Evolutionary conservation across 2,797 vertebrate genomes (phyloP), one percentile per base, ranked within the genome.

Genomic region (Microctenopoma stevenorrisi): DNA sequence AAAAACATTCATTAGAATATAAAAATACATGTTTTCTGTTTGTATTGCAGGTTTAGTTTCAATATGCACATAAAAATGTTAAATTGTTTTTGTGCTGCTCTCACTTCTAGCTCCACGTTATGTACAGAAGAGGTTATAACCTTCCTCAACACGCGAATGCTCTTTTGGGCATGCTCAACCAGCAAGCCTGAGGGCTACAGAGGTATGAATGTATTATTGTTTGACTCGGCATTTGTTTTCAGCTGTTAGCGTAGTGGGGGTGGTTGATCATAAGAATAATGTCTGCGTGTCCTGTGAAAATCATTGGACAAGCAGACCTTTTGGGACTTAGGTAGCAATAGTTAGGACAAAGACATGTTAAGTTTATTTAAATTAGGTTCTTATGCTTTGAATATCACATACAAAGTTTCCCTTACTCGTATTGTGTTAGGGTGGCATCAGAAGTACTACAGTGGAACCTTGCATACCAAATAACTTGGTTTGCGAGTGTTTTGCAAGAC

Each of bases 101-200:
- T 81, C 28, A 38, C 15, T 61, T 78, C n/a, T 76, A 99, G 98
- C 88, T 95, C 95, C 82, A 99, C 98, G 0, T 94, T 99, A 90
- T 98, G 97, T 76, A 95, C 94, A 73, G 96, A 98, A 82, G 97
- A 98, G 86, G 97, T 98, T 50, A 86, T 96, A 75, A 94, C 95
- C 51, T 96, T 99, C 80, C 93, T 99, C 88, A 99, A 98, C 90
- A 95, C 95, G n/a, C 95, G 96, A 76, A 99, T 97, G 97, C 95
- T 99, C 47, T 98, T 99, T 87, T 99, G 98, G 98, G 97, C 98
- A 13, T 99, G 98, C 86, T 99, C 98, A 75, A 98, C 96, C 85
- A 98, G 95, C 92, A 98, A 95, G 87, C 97, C 98, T 38, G 98
- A 99, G 89, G 98, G 98, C 76, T 99, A 96, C 89, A 93, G 97